phyloP scores from a whole-genome alignment of 2,113 vertebrate species.

The Melozone crissalis region DNA sequence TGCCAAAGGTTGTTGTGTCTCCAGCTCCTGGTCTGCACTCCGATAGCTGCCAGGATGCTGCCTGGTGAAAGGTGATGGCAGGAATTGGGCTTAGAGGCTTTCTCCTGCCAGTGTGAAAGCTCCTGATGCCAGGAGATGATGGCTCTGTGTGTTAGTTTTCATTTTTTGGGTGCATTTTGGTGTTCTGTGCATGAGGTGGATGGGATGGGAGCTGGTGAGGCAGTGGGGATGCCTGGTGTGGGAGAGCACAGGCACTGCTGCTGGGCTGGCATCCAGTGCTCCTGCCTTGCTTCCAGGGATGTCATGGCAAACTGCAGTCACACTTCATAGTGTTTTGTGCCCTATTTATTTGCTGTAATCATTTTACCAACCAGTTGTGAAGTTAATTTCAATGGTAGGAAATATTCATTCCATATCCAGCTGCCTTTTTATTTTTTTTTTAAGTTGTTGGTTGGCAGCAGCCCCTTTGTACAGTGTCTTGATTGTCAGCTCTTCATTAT shows the following conservation, averaged over 20 bases:
- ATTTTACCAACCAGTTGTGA: not conserved
- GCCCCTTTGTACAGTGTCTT: not conserved
- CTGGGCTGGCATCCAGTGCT: not conserved
- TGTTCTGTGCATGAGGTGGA: not conserved
- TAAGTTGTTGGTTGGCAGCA: not conserved
- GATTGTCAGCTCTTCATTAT: constrained; percentile 63
- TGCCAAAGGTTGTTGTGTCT: not conserved
- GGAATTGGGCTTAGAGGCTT: not conserved
- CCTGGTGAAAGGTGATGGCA: not conserved
- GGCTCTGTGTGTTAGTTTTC: not conserved
- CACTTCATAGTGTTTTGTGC: not conserved
- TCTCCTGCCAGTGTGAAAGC: not conserved
- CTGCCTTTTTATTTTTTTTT: not conserved
- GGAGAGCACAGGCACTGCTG: not conserved
- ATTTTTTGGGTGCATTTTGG: not conserved
- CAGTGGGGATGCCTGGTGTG: not conserved
- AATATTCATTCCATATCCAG: not conserved
- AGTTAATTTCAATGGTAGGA: constrained; percentile 22
- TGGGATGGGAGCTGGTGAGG: not conserved
- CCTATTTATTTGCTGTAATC: constrained; percentile 15
- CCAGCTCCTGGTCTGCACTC: not conserved
- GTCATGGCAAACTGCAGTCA: not conserved
- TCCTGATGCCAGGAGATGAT: not conserved
- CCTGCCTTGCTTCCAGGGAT: not conserved
- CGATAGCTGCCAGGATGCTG: not conserved